Evolutionary conservation across 1,140 invertebrate genomes (phyloP), one percentile per base, ranked within the genome.

Genomic region (Cydia pomonella): DNA sequence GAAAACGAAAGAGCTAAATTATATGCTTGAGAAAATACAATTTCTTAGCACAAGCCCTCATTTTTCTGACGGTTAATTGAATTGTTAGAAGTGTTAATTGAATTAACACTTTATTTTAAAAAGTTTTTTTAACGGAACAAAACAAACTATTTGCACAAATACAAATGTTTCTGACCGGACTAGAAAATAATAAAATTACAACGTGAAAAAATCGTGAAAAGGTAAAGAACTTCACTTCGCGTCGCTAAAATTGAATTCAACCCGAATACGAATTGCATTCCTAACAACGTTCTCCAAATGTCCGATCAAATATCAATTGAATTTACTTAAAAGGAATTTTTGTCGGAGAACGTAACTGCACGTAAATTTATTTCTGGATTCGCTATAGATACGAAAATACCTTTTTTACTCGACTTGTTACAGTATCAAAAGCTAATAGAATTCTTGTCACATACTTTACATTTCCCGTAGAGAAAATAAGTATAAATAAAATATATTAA

Each of bases 211-310:
- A 59, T 23, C 53, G 6, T 21, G 1, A 59, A 59, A 59, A 10
- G 53, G 18, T 23, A 21, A 23, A 2, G 9, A 23, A 21, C 9
- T 59, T 5, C 21, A 23, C 18, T 59, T 59, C 53, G 53, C 21
- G 53, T 59, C 53, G 18, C 21, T 59, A 59, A 59, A 59, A 59
- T 59, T 23, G 53, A 59, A 59, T 59, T 59, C 53, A 59, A 59
- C 53, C 53, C 53, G 53, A 59, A 59, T 59, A 59, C 53, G 53
- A 59, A 59, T 59, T 59, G 53, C 53, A 59, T 59, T 59, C 21
- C 53, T 59, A 59, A 59, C 53, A n/a, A 59, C 53, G 53, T 21
- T 23, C 9, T 59, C 53, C 53, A 59, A 23, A 59, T 59, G 53
- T 23, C 18, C 53, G 53, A 59, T 59, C 53, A 59, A 23, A 59